phyloP scores from a whole-genome alignment of 1,140 invertebrate species.

The Caenorhabditis latens region DNA sequence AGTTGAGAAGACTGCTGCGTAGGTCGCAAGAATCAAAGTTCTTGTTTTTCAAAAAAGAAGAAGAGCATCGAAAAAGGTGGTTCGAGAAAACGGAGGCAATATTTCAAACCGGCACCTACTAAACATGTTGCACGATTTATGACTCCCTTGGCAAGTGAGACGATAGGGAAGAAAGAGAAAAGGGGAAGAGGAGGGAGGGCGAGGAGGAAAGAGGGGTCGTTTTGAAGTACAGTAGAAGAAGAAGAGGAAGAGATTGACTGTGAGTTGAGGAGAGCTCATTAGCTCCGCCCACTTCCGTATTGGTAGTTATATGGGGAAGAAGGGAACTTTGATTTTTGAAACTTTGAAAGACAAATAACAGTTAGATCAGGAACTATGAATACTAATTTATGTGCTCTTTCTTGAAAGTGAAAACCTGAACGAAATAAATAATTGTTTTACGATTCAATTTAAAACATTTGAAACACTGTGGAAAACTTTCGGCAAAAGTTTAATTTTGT shows the following conservation, averaged over 20 bases:
- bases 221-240: conserved; percentile 4
- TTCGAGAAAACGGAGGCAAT: conserved; percentile 19
- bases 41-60: conserved; percentile 1
- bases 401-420: too few species aligned
- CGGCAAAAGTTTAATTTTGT: too few species aligned
- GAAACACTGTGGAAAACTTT: too few species aligned
- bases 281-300: conserved; percentile 28
- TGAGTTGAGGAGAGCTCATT: conserved; percentile 15
- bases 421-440: too few species aligned
- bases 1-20: neutral
- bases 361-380: too few species aligned
- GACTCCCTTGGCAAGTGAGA: conserved; percentile 48
- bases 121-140: conserved; percentile 55
- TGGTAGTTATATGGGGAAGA: neutral
- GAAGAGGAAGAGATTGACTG: conserved; percentile 12
- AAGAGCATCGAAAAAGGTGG: conserved; percentile 9
- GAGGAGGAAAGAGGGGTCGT: neutral
- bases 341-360: too few species aligned
- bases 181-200: neutral
- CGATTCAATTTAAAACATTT: too few species aligned
- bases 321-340: neutral
- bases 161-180: neutral
- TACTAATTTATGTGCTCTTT: too few species aligned
- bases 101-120: conserved; percentile 53
- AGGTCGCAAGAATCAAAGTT: conserved; percentile 32